A percentile compares a stretch with the other conserved stretches of the same genome.
Evolutionary conservation across 2,888 invertebrate species (phyloP).

Genomic region (Xestia ashworthii): DNA sequence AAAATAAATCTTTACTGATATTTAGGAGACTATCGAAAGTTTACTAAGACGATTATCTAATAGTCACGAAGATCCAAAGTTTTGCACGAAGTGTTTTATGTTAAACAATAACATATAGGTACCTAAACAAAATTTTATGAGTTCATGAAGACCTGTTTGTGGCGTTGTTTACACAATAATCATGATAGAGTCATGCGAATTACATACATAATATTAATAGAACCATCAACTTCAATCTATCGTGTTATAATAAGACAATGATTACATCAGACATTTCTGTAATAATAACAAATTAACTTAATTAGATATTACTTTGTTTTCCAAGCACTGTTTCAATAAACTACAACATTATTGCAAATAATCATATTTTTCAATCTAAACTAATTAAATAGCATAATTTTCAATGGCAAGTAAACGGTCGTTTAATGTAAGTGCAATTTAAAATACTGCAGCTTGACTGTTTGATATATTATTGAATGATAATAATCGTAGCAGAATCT

Average conservation of each 20-base stretch:
- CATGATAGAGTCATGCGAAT: not conserved
- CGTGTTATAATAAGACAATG: not conserved
- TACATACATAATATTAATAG: not conserved
- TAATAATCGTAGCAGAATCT: slow-evolving; percentile 23
- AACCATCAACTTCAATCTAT: not conserved
- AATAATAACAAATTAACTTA: not conserved
- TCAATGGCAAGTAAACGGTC: slow-evolving; percentile 16
- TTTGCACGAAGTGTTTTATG: not conserved
- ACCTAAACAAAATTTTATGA: not conserved
- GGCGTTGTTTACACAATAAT: not conserved
- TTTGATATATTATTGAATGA: slow-evolving; percentile 29
- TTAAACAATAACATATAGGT: not conserved
- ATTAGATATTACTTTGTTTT: slow-evolving; percentile 9
- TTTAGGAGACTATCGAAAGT: no score
- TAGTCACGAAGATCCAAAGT: no score
- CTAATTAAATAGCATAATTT: slow-evolving; percentile 1
- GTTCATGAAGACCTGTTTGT: not conserved
- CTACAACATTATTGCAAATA: slow-evolving; percentile 7
- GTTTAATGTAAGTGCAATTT: slow-evolving; percentile 29
- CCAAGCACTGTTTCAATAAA: not conserved
- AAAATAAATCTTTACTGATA: no score
- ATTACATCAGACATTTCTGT: not conserved
- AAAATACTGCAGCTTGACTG: slow-evolving; percentile 11
- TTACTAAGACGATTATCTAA: not conserved
- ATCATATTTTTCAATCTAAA: slow-evolving; percentile 34